Percentiles rank a stretch among this genome's conserved stretches.
Evolutionary conservation across 2,113 vertebrate species (phyloP).

Genomic region (Pogonocichla stellata): DNA sequence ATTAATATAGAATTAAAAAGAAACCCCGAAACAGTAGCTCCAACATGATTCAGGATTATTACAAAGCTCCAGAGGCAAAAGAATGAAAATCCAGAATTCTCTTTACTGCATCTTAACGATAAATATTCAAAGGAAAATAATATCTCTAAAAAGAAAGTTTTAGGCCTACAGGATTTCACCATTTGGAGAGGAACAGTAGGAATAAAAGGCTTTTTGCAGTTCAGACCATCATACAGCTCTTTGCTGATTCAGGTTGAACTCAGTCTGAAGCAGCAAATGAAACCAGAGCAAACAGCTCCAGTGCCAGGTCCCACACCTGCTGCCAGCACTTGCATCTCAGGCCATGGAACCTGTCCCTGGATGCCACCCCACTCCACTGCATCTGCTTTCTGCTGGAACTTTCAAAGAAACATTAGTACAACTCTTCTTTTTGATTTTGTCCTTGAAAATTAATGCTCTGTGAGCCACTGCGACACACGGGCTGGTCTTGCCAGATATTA

Average conservation of each 20-base stretch:
- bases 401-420: background rate
- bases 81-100: background rate
- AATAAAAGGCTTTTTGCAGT: background rate
- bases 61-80: background rate
- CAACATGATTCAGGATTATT: background rate
- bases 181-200: background rate
- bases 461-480: background rate
- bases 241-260: background rate
- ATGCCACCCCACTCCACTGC: background rate
- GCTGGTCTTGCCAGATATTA: conserved; percentile 22
- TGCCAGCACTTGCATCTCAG: background rate
- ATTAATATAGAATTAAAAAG: background rate
- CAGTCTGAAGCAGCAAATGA: background rate
- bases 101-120: background rate
- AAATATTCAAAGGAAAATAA: background rate
- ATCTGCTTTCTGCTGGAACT: background rate
- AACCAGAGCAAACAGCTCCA: background rate
- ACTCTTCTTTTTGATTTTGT: background rate
- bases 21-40: background rate
- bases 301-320: fast-evolving
- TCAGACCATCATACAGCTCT: background rate
- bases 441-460: conserved; percentile 14
- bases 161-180: background rate
- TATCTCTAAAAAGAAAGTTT: background rate
- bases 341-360: background rate